phyloP scores from a whole-genome alignment of 2,113 vertebrate species.

The Callithrix jacchus region DNA sequence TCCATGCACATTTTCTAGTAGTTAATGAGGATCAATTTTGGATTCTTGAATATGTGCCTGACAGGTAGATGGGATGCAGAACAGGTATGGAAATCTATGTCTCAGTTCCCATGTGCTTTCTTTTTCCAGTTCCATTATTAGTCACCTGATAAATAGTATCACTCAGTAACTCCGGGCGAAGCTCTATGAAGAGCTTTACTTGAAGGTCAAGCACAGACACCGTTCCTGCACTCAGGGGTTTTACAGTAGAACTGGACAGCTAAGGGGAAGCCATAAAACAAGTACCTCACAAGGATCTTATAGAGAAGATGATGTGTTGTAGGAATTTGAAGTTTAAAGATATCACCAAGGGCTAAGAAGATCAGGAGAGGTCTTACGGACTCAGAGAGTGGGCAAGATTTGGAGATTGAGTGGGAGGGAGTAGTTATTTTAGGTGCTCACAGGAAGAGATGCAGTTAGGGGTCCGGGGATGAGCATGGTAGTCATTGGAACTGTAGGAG shows the following conservation, averaged over 20 bases:
- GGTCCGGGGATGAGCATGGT: background rate
- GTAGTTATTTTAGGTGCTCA: background rate
- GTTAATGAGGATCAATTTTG: slow-evolving; percentile 44
- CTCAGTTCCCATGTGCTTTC: background rate
- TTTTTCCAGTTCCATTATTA: background rate
- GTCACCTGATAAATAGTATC: background rate
- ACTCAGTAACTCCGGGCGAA: background rate
- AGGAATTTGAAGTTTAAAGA: background rate
- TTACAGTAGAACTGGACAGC: background rate
- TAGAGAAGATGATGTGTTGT: background rate
- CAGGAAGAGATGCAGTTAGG: background rate
- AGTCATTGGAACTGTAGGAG: background rate
- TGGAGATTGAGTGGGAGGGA: background rate
- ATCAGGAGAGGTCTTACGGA: background rate
- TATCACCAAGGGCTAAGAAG: background rate
- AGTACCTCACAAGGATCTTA: background rate
- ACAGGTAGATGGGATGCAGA: slow-evolving; percentile 42
- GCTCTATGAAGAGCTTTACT: background rate
- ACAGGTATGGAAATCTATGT: slow-evolving; percentile 6
- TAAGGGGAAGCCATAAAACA: background rate
- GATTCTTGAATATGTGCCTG: background rate
- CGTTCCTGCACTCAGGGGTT: background rate
- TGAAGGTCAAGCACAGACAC: background rate
- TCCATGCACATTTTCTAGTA: slow-evolving; percentile 14
- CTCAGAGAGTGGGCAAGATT: background rate